Percentiles rank a stretch among this genome's conserved stretches.
Conservation (phyloP, 1,140 invertebrate species). For the Riptortus pedestris region DNA sequence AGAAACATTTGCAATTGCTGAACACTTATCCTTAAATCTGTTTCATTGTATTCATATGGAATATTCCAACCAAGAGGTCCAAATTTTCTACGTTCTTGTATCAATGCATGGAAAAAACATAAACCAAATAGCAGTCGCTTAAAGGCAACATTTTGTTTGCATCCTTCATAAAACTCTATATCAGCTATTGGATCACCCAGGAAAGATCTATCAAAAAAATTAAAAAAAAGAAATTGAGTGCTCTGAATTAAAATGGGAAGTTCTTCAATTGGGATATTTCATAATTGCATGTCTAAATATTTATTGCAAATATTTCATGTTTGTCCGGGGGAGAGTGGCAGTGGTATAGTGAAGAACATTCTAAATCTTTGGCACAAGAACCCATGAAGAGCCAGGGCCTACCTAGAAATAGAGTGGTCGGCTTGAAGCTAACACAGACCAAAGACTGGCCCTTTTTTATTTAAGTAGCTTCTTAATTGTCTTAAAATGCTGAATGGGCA, state of each 20-base stretch:
- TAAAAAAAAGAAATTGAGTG: conserved; percentile 11
- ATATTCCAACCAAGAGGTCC: conserved; percentile 93
- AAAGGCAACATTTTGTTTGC: conserved; percentile 62
- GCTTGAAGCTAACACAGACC: too few species aligned
- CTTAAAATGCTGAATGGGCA: too few species aligned
- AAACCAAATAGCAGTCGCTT: conserved; percentile 81
- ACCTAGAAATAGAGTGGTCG: too few species aligned
- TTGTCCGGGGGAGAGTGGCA: too few species aligned
- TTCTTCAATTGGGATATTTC: conserved; percentile 22
- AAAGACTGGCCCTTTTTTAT: too few species aligned
- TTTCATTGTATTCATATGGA: conserved; percentile 91
- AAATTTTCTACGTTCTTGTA: conserved; percentile 84
- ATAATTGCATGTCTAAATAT: too few species aligned
- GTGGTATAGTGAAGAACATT: too few species aligned
- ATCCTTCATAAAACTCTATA: conserved; percentile 75
- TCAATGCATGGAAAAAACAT: conserved; percentile 89
- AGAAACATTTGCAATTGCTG: conserved; percentile 82
- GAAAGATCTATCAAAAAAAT: conserved; percentile 49
- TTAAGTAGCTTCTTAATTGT: too few species aligned
- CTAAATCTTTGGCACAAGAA: too few species aligned
- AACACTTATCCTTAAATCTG: conserved; percentile 78
- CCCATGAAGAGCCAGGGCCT: too few species aligned
- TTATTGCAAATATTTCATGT: too few species aligned
- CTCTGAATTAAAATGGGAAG: neutral
- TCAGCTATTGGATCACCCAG: conserved; percentile 78